Evolutionary conservation across 2,113 vertebrate species (phyloP).

Genomic region (Dromiciops gliroides): DNA sequence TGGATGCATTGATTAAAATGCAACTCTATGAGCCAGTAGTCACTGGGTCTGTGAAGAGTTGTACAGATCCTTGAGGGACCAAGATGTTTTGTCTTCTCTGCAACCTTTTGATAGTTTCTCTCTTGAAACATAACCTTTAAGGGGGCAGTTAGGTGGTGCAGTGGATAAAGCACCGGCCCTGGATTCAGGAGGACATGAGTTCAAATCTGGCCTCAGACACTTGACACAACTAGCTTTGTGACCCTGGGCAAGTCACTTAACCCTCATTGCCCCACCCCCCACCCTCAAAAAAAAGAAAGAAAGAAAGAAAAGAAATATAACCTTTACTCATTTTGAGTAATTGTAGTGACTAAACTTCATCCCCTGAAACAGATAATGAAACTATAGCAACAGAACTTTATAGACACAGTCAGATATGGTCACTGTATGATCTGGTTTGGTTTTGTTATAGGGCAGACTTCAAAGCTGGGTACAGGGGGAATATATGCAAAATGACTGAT

Average conservation of each 20-base stretch:
- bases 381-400: background rate
- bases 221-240: no score
- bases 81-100: background rate
- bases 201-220: no score
- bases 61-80: background rate
- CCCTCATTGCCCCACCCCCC: no score
- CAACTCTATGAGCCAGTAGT: background rate
- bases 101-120: background rate
- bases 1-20: background rate
- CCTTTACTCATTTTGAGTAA: background rate
- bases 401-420: background rate
- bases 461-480: background rate
- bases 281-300: no score
- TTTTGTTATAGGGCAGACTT: background rate
- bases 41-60: background rate
- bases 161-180: no score
- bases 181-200: no score
- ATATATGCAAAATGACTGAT: background rate
- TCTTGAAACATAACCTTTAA: slow-evolving; percentile 1
- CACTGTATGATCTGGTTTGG: background rate
- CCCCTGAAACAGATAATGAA: background rate
- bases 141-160: no score
- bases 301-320: no score
- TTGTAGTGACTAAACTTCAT: background rate
- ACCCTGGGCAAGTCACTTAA: no score